Evolutionary conservation across 2,888 invertebrate genomes (phyloP), one percentile per base, ranked within the genome.

Genomic region (Linyphia triangularis): DNA sequence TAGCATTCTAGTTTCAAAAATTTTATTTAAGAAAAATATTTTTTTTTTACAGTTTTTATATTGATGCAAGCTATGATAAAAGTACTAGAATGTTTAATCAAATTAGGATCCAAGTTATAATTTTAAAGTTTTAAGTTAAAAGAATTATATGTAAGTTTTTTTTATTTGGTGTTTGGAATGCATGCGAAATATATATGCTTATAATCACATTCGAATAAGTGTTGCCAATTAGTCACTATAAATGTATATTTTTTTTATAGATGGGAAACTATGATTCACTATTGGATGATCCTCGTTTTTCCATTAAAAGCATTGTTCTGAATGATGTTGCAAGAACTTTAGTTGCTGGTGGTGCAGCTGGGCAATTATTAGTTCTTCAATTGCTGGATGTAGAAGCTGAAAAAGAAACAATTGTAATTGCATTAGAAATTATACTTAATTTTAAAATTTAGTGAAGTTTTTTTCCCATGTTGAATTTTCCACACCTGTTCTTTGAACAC

Each of bases 251-350:
- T 65, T 65, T 26, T 10, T 65, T 65, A 43, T 28, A 89, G 89
- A 33, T 89, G n/a, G 99, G 99, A 2, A 95, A 96, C 0, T 99
- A 98, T 93, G 99, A 99, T 93, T 99, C 99, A 0, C 99, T 97
- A 92, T 98, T 97, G 22, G 99, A 99, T 93, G 99, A 99, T 93
- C 98, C 98, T 0, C 94, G 99, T 43, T 93, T 97, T 93, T 96
- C 95, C 2, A 94, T 96, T 4, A 97, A 97, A 93, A 95, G 97
- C 94, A 95, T 99, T 37, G 94, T 95, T 1, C 94, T 99, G 37
- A 99, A 99, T 92, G 96, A 97, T 0, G 93, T 96, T 40, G 96
- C 96, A 0, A 98, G 98, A 61, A 96, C 96, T 90, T 93, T 99
- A 77, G 95, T 97, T 1, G 95, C 98, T 22, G 99, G 97, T 24